Conservation (phyloP, 2,113 vertebrate genomes). For the Scartelaos histophorus region DNA sequence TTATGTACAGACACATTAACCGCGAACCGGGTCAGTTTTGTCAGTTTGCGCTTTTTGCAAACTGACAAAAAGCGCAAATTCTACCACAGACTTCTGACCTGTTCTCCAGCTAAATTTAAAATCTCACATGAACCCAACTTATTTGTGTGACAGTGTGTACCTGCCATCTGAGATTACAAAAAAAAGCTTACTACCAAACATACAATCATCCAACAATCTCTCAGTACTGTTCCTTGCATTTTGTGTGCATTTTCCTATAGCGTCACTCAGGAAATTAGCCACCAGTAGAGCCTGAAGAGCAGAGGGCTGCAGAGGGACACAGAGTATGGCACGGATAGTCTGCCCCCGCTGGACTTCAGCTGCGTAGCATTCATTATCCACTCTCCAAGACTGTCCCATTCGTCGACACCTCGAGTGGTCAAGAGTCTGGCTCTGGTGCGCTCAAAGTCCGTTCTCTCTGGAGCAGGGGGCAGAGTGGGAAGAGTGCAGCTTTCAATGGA, state of each 20-base stretch:
- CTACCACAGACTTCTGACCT: no score
- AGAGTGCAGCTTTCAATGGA: slow-evolving; percentile 52
- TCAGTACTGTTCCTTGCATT: slow-evolving; percentile 70
- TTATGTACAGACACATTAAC: not conserved
- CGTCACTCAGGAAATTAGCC: slow-evolving; percentile 49
- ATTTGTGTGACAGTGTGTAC: slow-evolving; percentile 52
- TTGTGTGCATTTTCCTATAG: slow-evolving; percentile 56
- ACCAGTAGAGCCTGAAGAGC: slow-evolving; percentile 62
- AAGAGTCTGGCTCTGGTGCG: slow-evolving; percentile 52
- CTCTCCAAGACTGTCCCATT: slow-evolving; percentile 23
- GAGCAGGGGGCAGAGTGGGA: slow-evolving; percentile 38
- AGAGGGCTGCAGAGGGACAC: slow-evolving; percentile 54
- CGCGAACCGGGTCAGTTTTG: not conserved
- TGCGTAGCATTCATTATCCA: slow-evolving; percentile 30
- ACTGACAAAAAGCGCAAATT: not conserved
- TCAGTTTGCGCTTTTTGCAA: not conserved
- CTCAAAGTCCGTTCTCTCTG: slow-evolving; percentile 46
- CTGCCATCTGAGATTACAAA: slow-evolving; percentile 51
- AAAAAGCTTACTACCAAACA: slow-evolving; percentile 52
- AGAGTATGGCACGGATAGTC: slow-evolving; percentile 1
- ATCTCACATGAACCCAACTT: not conserved
- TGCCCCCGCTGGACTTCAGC: slow-evolving; percentile 14
- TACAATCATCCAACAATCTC: slow-evolving; percentile 50
- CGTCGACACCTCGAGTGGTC: slow-evolving; percentile 43
- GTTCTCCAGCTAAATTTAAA: not conserved